Evolutionary conservation across 2,113 vertebrate genomes (phyloP), one percentile per base, ranked within the genome.

Genomic region (Cephalopholis sonnerati): DNA sequence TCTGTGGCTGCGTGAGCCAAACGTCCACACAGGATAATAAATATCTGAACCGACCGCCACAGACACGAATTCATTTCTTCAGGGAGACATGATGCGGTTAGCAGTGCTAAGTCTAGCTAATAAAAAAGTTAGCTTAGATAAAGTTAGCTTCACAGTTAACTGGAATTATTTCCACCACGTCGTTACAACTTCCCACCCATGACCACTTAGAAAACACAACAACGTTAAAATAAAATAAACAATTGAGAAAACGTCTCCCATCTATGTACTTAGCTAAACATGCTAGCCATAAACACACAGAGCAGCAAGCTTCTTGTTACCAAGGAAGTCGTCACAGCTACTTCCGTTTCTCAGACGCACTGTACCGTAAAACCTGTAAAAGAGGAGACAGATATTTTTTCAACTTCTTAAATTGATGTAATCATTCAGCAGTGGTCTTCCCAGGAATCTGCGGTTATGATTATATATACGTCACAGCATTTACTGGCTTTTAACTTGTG

Each of bases 261-360:
- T 25, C 5, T 11, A 39, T 16, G 16, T 10, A 9, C 58, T 50
- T 22, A 9, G 6, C 16, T 9, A 62, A 48, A 73, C 25, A 77
- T 48, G 53, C 48, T 68, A 77, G 17, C 10, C 4, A 72, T 24
- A 18, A 0, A 20, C 15, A 53, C 46, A 22, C 18, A 8, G 5
- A 17, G 7, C 12, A 8, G 4, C 5, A 72, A 82, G 71, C 80
- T 73, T 84, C 32, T 64, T 10, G 92, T 95, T 91, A 9, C 87
- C 5, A 93, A 92, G 92, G 93, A 95, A 93, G 88, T 77, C 65
- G 66, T 85, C 65, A 65, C 2, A 0, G 2, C 39, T 2, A 89
- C 87, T 91, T 93, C 92, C 91, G 91, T 41, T 90, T 67, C 25
- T 7, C 39, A 0, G 46, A 29, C 7, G 9, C 3, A n/a, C n/a